A percentile compares a stretch with the other conserved stretches of the same genome.
These are phyloP conservation scores for Julus scanicus DNA, from an alignment of 2,888 invertebrate genomes.

Conservation along the genomic window DNA sequence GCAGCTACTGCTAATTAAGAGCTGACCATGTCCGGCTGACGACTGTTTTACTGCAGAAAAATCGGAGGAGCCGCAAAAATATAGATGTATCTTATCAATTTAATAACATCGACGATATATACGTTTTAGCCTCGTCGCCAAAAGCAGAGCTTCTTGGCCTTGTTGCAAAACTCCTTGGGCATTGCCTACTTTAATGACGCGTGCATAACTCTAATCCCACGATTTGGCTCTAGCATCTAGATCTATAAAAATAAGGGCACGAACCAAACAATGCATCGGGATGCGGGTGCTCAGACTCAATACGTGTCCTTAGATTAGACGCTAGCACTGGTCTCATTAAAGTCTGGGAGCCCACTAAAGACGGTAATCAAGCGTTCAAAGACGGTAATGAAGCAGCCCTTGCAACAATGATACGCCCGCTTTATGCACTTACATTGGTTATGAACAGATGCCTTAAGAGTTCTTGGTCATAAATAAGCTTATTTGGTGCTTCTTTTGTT, in stretches of 20 bases:
- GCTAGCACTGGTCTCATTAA: constrained; percentile 11
- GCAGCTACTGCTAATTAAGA: constrained; percentile 1
- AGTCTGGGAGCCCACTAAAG: constrained; percentile 9
- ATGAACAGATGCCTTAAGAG: constrained; percentile 16
- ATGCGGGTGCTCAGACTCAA: constrained; percentile 11
- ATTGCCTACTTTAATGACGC: constrained; percentile 1
- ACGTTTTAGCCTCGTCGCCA: background rate
- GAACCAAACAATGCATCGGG: background rate
- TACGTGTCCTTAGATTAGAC: background rate
- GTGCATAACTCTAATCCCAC: constrained; percentile 17
- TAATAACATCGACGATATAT: background rate
- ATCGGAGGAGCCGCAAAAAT: background rate
- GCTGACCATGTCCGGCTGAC: background rate
- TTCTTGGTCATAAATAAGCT: background rate
- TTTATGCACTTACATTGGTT: constrained; percentile 14
- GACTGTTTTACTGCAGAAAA: constrained; percentile 13
- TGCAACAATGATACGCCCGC: background rate
- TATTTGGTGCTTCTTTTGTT: background rate
- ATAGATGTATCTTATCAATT: background rate
- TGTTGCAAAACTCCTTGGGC: background rate
- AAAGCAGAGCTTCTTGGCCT: background rate
- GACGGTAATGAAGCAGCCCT: constrained; percentile 20
- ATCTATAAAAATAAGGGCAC: background rate
- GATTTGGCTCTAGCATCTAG: constrained; percentile 20
- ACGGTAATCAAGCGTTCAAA: constrained; percentile 36